Conservation (phyloP, 2,797 vertebrate species). For the Peromyscus aztecus region DNA sequence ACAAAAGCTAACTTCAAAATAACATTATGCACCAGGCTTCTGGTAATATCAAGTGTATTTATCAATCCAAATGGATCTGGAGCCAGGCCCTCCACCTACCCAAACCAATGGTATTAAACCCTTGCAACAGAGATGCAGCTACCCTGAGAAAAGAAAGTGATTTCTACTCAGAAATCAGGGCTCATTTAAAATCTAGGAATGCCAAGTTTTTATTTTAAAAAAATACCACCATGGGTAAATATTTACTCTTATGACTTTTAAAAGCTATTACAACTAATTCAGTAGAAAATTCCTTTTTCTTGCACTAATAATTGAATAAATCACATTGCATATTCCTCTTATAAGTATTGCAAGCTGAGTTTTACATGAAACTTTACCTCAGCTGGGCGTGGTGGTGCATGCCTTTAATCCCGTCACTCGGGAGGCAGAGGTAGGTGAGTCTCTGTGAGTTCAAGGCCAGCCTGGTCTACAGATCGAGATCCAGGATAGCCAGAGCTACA, state of each 20-base stretch:
- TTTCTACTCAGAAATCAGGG: slow-evolving; percentile 1
- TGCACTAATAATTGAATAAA: background rate
- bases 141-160: background rate
- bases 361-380: slow-evolving; percentile 25
- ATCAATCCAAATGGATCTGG: slow-evolving; percentile 44
- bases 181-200: slow-evolving; percentile 8
- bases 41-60: background rate
- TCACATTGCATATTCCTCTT: background rate
- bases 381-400: background rate
- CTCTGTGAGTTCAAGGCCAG: background rate
- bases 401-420: background rate
- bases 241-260: slow-evolving; percentile 17
- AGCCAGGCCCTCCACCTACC: background rate
- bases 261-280: background rate
- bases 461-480: background rate
- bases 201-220: slow-evolving; percentile 44
- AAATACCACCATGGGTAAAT: background rate
- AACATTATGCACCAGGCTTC: slow-evolving; percentile 1
- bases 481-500: background rate
- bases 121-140: background rate
- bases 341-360: background rate
- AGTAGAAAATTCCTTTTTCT: background rate
- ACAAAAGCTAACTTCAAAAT: background rate
- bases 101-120: background rate
- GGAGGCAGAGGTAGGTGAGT: background rate